Evolutionary conservation across 23 tunicate species (phyloP).

Genomic region (Aplidium turbinatum): DNA sequence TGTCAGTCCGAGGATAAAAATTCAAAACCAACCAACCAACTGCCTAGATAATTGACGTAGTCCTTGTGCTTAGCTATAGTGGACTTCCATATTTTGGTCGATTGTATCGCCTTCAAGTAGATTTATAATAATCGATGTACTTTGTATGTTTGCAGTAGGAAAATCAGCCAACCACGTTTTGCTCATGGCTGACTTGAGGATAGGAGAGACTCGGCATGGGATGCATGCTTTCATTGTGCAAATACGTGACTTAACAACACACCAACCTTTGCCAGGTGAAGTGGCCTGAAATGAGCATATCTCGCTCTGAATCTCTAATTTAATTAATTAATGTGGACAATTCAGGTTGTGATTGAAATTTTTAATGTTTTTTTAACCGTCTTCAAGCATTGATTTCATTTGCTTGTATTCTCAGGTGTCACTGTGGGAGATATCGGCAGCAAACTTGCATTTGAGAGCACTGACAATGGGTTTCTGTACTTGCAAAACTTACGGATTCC

Average conservation of each 20-base stretch:
- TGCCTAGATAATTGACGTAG: too few relatives aligned
- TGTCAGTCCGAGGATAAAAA: too few relatives aligned
- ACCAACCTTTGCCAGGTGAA: conserved; percentile 62
- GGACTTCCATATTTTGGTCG: background rate
- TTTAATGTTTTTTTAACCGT: background rate
- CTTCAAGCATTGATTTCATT: too few relatives aligned
- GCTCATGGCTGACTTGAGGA: conserved; percentile 71
- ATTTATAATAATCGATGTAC: background rate
- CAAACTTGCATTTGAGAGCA: conserved; percentile 71
- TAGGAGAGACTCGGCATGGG: conserved; percentile 50
- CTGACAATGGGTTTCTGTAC: conserved; percentile 81
- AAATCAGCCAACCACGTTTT: conserved; percentile 62
- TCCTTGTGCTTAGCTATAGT: background rate
- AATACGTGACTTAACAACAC: conserved; percentile 69
- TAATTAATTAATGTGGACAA: background rate
- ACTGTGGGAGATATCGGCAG: conserved; percentile 88
- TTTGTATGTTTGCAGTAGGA: conserved; percentile 59
- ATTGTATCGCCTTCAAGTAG: too few relatives aligned
- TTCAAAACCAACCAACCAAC: too few relatives aligned
- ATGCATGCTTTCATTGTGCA: conserved; percentile 90
- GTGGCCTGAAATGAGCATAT: background rate
- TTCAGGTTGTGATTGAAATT: background rate
- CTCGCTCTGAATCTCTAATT: background rate
- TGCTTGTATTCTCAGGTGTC: too few relatives aligned
- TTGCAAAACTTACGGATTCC: conserved; percentile 76